Conservation (phyloP, 2,113 vertebrate species). For the Protobothrops mucrosquamatus region DNA sequence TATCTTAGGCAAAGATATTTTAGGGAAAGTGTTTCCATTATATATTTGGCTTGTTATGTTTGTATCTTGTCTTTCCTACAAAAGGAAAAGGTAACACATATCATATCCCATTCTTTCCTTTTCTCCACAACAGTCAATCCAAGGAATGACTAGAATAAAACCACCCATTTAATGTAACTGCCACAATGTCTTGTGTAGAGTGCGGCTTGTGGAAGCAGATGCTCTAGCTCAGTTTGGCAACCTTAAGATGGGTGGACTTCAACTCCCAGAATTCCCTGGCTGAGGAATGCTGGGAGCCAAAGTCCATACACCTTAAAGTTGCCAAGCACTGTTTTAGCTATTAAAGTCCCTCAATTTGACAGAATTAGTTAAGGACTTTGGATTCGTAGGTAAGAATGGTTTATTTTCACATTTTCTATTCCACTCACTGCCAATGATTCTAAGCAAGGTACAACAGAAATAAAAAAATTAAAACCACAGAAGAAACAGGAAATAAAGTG, state of each 20-base stretch:
- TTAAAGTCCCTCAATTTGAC: not conserved
- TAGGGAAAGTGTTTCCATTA: not conserved
- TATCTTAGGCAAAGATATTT: not conserved
- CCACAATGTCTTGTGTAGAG: not conserved
- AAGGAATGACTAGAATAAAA: no score
- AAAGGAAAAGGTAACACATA: no score
- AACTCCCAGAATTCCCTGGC: not conserved
- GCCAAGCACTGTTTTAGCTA: not conserved
- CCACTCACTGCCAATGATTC: not conserved
- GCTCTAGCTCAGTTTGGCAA: not conserved
- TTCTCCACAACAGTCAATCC: no score
- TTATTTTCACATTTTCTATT: not conserved
- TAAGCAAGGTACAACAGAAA: not conserved
- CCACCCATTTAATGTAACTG: not conserved
- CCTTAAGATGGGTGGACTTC: not conserved
- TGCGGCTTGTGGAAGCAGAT: not conserved
- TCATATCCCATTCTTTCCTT: no score
- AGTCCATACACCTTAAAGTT: not conserved
- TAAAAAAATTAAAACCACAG: not conserved
- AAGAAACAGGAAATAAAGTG: not conserved
- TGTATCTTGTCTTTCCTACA: no score
- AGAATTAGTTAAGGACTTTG: not conserved
- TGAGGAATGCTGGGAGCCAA: not conserved
- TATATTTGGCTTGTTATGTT: not conserved
- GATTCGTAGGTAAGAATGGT: not conserved